Evolutionary conservation across 2,888 invertebrate species (phyloP).

Genomic region (Heliothis peltigera): DNA sequence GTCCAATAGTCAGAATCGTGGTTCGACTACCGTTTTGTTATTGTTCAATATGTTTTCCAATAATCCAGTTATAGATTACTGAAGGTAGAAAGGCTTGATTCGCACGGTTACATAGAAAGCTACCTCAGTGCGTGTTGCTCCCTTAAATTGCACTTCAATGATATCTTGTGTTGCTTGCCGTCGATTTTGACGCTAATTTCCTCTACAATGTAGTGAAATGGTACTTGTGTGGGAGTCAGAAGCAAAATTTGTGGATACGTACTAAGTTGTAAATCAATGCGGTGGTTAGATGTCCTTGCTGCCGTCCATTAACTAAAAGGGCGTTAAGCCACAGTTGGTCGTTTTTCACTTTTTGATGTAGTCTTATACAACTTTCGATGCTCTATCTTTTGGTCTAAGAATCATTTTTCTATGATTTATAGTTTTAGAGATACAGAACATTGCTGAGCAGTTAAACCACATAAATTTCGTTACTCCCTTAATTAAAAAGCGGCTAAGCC

Average conservation of each 20-base stretch:
- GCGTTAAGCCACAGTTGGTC: too few species aligned
- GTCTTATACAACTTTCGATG: too few species aligned
- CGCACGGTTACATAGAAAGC: constrained; percentile 78
- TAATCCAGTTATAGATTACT: constrained; percentile 85
- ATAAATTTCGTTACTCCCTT: too few species aligned
- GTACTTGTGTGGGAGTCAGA: constrained; percentile 20
- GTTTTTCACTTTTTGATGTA: too few species aligned
- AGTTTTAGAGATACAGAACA: too few species aligned
- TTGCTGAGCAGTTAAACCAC: too few species aligned
- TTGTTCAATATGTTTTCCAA: constrained; percentile 89
- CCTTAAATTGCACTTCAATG: constrained; percentile 63
- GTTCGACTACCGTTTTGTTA: constrained; percentile 85
- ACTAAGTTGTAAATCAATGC: background rate
- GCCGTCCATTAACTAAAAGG: too few species aligned
- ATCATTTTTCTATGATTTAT: too few species aligned
- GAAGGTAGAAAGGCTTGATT: constrained; percentile 76
- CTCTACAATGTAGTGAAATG: constrained; percentile 29
- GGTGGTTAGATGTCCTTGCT: background rate
- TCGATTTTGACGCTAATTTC: constrained; percentile 54
- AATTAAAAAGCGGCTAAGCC: too few species aligned
- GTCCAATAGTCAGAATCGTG: constrained; percentile 78
- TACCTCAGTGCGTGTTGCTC: constrained; percentile 69
- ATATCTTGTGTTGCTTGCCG: constrained; percentile 48
- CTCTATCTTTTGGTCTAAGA: too few species aligned
- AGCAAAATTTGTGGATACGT: constrained; percentile 1